Conservation (phyloP, 2,797 vertebrate species). For the Argyrosomus regius region DNA sequence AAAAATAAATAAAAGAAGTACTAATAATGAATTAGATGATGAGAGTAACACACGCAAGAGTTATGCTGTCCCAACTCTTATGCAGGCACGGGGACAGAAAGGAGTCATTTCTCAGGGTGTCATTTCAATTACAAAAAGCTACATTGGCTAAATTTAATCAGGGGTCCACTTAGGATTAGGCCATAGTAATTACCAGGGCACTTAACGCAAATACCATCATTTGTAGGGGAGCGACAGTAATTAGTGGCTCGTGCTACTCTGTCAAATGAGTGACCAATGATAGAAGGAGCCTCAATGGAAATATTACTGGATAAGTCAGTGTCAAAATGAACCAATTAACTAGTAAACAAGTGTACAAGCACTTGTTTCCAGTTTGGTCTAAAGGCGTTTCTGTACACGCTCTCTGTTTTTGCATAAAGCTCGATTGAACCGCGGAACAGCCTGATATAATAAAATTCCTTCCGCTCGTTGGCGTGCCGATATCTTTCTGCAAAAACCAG, state of each 20-base stretch:
- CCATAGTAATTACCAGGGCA: conserved; percentile 66
- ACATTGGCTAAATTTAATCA: conserved; percentile 72
- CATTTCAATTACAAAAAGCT: conserved; percentile 69
- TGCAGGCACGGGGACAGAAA: conserved; percentile 24
- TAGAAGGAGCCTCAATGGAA: conserved; percentile 27
- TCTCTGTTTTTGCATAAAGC: conserved; percentile 8
- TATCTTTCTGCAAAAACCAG: conserved; percentile 24
- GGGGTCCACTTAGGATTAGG: conserved; percentile 63
- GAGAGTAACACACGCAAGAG: conserved; percentile 12
- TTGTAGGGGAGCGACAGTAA: conserved; percentile 59
- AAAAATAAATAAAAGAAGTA: background rate
- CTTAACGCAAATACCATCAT: conserved; percentile 71
- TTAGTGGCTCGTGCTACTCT: conserved; percentile 53
- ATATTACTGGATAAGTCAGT: conserved; percentile 40
- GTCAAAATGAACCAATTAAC: conserved; percentile 46
- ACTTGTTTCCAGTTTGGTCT: background rate
- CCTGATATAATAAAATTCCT: conserved; percentile 14
- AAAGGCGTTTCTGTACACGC: background rate
- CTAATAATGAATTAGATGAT: conserved; percentile 20
- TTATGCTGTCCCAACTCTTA: conserved; percentile 18
- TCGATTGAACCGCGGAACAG: background rate
- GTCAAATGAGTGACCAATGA: conserved; percentile 51
- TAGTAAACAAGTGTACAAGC: conserved; percentile 15
- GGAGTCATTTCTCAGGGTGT: conserved; percentile 52
- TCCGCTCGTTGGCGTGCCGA: conserved; percentile 17